phyloP scores from a whole-genome alignment of 2,113 vertebrate genomes.

The Neolamprologus sp. region DNA sequence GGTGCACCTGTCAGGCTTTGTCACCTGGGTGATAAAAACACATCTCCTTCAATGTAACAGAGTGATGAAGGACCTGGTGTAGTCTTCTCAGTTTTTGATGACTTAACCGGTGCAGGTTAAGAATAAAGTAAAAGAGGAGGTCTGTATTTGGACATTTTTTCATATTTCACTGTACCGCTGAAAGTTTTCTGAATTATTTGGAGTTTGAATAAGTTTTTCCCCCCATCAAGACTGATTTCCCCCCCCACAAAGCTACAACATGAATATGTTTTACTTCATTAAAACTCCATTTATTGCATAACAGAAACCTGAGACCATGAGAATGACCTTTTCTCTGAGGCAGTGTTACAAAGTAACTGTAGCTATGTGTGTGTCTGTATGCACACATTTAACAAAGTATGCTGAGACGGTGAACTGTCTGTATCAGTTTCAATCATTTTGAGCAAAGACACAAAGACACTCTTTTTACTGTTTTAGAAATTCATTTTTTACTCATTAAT shows the following conservation, averaged over 20 bases:
- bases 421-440: neutral
- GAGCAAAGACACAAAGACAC: neutral
- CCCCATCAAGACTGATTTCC: neutral
- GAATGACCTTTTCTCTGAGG: neutral
- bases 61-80: neutral
- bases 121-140: neutral
- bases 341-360: neutral
- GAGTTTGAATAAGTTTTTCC: neutral
- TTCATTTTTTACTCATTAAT: conserved; percentile 1
- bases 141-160: neutral
- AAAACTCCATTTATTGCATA: neutral
- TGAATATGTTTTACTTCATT: neutral
- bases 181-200: neutral
- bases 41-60: neutral
- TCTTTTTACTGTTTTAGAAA: neutral
- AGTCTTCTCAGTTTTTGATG: neutral
- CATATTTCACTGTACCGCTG: neutral
- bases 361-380: neutral
- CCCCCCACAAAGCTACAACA: neutral
- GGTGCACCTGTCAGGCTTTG: neutral
- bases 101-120: neutral
- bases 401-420: neutral
- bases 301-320: neutral
- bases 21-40: neutral
- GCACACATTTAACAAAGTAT: neutral